Conservation (phyloP, 2,113 vertebrate genomes). For the Indicator indicator region DNA sequence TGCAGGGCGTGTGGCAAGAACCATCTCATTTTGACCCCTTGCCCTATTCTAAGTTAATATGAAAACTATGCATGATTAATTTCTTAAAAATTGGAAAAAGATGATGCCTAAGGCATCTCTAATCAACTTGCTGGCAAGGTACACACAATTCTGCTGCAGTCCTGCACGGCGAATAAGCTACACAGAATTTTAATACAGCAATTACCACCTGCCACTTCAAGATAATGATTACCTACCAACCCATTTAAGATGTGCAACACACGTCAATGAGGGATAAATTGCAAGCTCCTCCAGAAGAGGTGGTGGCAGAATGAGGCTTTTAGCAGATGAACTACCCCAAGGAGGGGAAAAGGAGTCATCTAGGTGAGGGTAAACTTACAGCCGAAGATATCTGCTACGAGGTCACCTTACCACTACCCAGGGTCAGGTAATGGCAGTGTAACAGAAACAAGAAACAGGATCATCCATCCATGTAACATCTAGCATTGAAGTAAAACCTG, state of each 20-base stretch:
- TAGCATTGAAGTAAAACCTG: neutral
- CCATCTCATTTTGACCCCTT: neutral
- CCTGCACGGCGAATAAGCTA: neutral
- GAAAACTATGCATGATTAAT: neutral
- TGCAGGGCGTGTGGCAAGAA: neutral
- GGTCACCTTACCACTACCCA: neutral
- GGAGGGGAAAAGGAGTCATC: neutral
- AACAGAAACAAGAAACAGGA: neutral
- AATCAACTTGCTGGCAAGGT: conserved; percentile 20
- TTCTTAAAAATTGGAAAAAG: conserved; percentile 35
- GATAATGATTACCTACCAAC: conserved; percentile 16
- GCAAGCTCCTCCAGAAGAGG: neutral
- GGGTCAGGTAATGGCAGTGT: neutral
- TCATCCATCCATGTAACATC: neutral
- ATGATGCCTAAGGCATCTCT: conserved; percentile 27
- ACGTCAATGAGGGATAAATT: neutral
- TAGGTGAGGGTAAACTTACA: neutral
- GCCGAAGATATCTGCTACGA: neutral
- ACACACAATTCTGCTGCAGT: neutral
- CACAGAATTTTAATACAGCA: conserved; percentile 53
- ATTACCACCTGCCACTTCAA: conserved; percentile 41
- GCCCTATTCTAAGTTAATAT: conserved; percentile 2
- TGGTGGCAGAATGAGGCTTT: neutral
- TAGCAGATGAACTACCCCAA: neutral
- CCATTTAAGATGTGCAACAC: neutral